phyloP scores from a whole-genome alignment of 2,797 vertebrate genomes.

The Gastrophryne carolinensis region DNA sequence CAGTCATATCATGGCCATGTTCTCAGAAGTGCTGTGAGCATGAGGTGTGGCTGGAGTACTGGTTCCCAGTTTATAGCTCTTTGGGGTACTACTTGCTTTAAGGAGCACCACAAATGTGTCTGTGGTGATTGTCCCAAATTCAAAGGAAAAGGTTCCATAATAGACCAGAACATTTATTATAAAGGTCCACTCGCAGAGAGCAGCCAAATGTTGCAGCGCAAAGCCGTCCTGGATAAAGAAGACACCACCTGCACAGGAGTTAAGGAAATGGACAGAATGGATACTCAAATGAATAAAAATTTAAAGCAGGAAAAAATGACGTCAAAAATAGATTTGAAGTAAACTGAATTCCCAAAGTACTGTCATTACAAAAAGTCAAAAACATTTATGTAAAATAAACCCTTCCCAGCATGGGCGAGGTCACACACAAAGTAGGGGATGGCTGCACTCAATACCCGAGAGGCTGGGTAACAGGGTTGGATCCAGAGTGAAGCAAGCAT shows the following conservation, averaged over 20 bases:
- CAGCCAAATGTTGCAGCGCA: constrained; percentile 74
- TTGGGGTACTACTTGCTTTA: constrained; percentile 57
- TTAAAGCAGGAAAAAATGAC: not conserved
- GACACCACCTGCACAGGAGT: constrained; percentile 69
- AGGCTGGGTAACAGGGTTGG: no score
- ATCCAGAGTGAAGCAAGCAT: no score
- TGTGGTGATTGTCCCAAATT: constrained; percentile 71
- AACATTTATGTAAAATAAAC: no score
- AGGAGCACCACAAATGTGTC: constrained; percentile 76
- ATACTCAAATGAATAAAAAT: not conserved
- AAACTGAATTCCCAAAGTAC: no score
- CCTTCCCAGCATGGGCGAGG: no score
- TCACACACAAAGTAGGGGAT: no score
- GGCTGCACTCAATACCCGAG: no score
- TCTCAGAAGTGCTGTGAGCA: constrained; percentile 3
- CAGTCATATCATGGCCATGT: constrained; percentile 13
- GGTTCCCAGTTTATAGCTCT: constrained; percentile 61
- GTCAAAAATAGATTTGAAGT: not conserved
- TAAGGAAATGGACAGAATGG: constrained; percentile 58
- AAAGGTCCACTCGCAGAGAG: constrained; percentile 80
- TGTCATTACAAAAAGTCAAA: no score
- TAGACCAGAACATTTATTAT: constrained; percentile 78
- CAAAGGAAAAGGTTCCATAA: constrained; percentile 77
- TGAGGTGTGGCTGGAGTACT: not conserved
- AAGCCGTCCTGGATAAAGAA: constrained; percentile 79